Conservation (phyloP, 2,888 invertebrate genomes). For the Sepiola atlantica region DNA sequence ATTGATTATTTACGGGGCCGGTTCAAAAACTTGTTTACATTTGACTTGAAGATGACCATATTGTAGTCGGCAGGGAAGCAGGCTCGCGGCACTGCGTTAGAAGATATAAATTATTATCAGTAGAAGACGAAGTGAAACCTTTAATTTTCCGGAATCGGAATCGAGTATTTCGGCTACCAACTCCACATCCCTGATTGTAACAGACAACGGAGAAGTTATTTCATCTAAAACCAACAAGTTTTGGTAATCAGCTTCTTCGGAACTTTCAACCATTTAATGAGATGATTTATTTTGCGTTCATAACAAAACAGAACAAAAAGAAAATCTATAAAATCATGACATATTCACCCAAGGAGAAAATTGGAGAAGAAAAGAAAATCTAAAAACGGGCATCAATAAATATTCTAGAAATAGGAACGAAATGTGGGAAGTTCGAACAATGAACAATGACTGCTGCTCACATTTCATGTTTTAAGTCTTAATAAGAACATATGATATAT, state of each 20-base stretch:
- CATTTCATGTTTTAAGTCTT: neutral
- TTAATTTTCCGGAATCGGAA: too few relatives aligned
- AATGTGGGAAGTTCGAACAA: slow-evolving; percentile 18
- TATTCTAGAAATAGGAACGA: neutral
- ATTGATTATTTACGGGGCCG: too few relatives aligned
- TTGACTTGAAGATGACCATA: too few relatives aligned
- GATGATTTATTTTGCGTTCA: neutral
- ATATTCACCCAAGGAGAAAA: neutral
- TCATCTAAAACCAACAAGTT: neutral
- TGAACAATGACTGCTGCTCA: neutral
- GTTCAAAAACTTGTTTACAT: too few relatives aligned
- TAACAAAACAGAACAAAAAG: neutral
- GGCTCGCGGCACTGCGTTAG: too few relatives aligned
- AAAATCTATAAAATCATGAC: neutral
- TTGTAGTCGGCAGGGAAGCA: too few relatives aligned
- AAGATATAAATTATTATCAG: too few relatives aligned
- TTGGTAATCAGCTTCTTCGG: neutral
- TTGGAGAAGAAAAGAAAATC: neutral
- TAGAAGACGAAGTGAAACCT: too few relatives aligned
- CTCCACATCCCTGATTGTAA: too few relatives aligned
- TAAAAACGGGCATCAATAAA: neutral
- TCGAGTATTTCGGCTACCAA: too few relatives aligned
- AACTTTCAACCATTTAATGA: neutral
- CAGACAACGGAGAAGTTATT: neutral
- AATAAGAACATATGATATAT: neutral